Percentiles rank a stretch among this genome's conserved stretches.
Conservation (phyloP, 2,113 vertebrate genomes). For the Hydrochoerus hydrochaeris region DNA sequence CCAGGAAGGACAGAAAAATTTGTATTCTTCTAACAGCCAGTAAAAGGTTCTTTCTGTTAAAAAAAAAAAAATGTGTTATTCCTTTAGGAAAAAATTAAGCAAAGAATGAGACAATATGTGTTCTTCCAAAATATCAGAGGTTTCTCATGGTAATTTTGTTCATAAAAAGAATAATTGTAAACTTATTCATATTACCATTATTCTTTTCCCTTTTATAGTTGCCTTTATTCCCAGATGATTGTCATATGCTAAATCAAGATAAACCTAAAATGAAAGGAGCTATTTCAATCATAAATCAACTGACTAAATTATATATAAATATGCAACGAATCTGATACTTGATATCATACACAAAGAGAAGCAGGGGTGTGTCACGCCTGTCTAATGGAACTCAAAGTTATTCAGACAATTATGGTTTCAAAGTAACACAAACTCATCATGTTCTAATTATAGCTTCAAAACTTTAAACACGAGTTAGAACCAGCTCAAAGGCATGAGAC, state of each 20-base stretch:
- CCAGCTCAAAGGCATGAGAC: neutral
- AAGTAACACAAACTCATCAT: conserved; percentile 58
- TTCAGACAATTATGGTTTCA: conserved; percentile 57
- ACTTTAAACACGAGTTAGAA: neutral
- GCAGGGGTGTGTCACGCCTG: conserved; percentile 17
- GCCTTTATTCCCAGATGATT: conserved; percentile 70
- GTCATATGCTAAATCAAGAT: conserved; percentile 65
- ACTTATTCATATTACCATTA: conserved; percentile 23
- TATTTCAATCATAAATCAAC: conserved; percentile 70
- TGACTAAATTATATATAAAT: conserved; percentile 73
- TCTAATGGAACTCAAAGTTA: conserved; percentile 63
- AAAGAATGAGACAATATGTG: conserved; percentile 55
- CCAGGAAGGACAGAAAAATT: conserved; percentile 1
- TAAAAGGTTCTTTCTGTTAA: neutral
- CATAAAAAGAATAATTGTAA: conserved; percentile 58
- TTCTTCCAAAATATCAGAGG: conserved; percentile 61
- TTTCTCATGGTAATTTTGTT: conserved; percentile 66
- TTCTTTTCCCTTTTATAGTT: conserved; percentile 53
- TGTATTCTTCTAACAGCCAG: conserved; percentile 61
- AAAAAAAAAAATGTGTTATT: neutral
- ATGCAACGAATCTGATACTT: conserved; percentile 45
- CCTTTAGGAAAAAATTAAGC: conserved; percentile 64
- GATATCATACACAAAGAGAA: conserved; percentile 57
- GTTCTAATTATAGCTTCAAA: conserved; percentile 58
- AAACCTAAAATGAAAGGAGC: conserved; percentile 74